These are phyloP conservation scores for Sebastiscus albofasciatus DNA, from an alignment of 2,797 vertebrate genomes.

Conservation along the genomic window DNA sequence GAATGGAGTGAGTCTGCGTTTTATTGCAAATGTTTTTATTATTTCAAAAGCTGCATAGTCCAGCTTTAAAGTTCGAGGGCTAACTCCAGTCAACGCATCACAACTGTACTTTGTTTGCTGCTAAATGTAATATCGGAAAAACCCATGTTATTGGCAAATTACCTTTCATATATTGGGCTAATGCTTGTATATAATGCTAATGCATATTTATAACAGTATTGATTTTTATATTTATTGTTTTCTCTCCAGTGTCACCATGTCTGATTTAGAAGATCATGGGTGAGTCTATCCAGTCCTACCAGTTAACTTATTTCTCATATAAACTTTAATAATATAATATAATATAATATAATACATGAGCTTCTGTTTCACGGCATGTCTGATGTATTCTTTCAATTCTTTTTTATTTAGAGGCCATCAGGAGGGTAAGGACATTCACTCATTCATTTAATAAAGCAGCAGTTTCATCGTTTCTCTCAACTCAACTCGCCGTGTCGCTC, in stretches of 20 bases:
- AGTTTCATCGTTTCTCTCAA: background rate
- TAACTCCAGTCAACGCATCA: background rate
- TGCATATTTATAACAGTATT: background rate
- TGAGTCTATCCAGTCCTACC: slow-evolving; percentile 40
- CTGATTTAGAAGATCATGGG: slow-evolving; percentile 70
- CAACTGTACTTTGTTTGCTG: too few species aligned
- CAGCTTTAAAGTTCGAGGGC: background rate
- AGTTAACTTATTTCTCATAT: background rate
- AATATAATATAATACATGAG: background rate
- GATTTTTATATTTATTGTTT: background rate
- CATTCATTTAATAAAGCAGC: background rate
- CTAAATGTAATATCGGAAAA: background rate
- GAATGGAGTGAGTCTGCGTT: background rate
- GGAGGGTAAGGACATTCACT: slow-evolving; percentile 62
- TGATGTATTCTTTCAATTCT: slow-evolving; percentile 3
- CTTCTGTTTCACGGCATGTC: background rate
- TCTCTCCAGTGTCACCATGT: slow-evolving; percentile 67
- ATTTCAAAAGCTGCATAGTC: background rate
- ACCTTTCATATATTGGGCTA: background rate
- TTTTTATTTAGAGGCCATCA: slow-evolving; percentile 57
- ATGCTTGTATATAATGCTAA: background rate
- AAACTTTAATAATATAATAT: background rate
- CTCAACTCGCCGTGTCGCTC: background rate
- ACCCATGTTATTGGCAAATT: background rate
- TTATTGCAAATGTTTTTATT: background rate